Conservation (phyloP, 2,797 vertebrate genomes). For the Natrix natrix region DNA sequence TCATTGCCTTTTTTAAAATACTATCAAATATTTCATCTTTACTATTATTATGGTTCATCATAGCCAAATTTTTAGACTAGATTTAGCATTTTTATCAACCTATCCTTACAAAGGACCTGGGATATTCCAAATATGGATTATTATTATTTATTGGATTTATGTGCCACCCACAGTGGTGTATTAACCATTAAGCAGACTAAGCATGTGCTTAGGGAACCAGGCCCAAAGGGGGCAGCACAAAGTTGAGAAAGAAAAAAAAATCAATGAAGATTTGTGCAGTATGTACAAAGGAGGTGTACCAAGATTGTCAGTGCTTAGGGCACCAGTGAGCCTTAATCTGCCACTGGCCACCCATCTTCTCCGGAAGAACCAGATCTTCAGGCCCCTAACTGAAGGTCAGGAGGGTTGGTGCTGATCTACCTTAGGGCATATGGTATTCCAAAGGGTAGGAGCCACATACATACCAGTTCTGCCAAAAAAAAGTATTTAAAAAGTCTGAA, state of each 20-base stretch:
- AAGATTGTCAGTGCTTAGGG: too few relatives aligned
- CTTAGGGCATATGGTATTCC: neutral
- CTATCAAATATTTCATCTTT: neutral
- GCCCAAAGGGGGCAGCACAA: too few relatives aligned
- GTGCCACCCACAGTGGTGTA: neutral
- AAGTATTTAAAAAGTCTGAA: too few relatives aligned
- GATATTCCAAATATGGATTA: neutral
- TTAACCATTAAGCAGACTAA: too few relatives aligned
- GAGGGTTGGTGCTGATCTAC: neutral
- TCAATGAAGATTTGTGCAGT: too few relatives aligned
- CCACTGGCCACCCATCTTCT: too few relatives aligned
- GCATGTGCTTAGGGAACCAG: too few relatives aligned
- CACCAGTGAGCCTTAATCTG: too few relatives aligned
- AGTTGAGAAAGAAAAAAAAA: too few relatives aligned
- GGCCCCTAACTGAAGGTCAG: neutral
- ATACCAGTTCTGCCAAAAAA: neutral
- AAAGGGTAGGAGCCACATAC: neutral
- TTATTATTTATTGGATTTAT: neutral
- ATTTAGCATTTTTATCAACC: neutral
- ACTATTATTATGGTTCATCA: neutral
- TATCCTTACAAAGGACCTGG: neutral
- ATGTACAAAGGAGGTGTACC: too few relatives aligned
- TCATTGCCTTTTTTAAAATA: neutral
- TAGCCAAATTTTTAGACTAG: neutral
- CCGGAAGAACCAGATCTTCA: neutral